phyloP scores from a whole-genome alignment of 2,888 invertebrate species.

The Megaustenia siamemsis region DNA sequence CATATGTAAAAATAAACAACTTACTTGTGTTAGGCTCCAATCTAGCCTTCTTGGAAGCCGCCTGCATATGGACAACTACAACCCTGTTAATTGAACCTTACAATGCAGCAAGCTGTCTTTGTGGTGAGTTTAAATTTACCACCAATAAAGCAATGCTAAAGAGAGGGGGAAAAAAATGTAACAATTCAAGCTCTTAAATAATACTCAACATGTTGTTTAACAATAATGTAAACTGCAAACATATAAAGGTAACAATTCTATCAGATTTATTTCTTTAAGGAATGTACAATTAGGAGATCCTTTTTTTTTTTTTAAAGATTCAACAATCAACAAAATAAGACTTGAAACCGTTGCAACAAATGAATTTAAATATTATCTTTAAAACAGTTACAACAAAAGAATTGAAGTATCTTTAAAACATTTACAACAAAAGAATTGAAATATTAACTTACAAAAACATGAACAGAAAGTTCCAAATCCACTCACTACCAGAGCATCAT shows the following conservation, averaged over 20 bases:
- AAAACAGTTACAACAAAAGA: too few species aligned
- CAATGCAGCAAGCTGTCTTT: constrained; percentile 18
- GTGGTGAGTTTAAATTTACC: constrained; percentile 20
- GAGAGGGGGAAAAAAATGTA: neutral
- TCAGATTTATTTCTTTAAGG: too few species aligned
- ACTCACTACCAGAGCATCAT: constrained; percentile 22
- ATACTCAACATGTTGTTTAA: neutral
- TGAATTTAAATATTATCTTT: too few species aligned
- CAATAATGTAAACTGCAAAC: too few species aligned
- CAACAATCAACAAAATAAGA: too few species aligned
- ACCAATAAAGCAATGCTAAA: constrained; percentile 16
- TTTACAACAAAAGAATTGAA: neutral
- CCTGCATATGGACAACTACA: constrained; percentile 54
- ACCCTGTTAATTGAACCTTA: constrained; percentile 17
- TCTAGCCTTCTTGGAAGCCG: constrained; percentile 55
- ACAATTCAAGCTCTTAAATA: neutral
- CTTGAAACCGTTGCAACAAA: too few species aligned
- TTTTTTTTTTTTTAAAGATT: too few species aligned
- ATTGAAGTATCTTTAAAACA: too few species aligned
- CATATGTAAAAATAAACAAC: too few species aligned
- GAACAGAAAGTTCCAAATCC: constrained; percentile 16
- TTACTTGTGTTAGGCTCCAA: constrained; percentile 56
- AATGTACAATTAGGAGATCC: too few species aligned
- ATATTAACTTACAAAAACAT: constrained; percentile 17
- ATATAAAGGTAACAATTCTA: too few species aligned